Conservation (phyloP, 2,797 vertebrate genomes). For the Myiothlypis chrysogaster region DNA sequence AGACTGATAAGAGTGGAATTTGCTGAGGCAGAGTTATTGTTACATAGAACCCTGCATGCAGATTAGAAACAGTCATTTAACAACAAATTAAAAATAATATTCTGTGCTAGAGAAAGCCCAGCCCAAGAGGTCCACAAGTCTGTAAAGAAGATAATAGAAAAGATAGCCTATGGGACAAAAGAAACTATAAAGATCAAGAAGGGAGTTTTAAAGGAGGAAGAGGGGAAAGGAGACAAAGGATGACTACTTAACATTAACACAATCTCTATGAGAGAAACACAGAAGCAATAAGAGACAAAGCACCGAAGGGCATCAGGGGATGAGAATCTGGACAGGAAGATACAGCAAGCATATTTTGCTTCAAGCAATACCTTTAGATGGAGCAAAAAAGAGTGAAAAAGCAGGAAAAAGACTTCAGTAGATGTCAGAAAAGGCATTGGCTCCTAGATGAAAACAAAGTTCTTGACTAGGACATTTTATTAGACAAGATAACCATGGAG, state of each 20-base stretch:
- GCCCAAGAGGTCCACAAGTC: background rate
- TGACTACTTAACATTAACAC: background rate
- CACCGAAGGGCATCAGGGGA: background rate
- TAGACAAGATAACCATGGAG: background rate
- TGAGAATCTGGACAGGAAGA: background rate
- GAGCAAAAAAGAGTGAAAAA: background rate
- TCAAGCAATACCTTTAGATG: background rate
- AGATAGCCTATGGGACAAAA: background rate
- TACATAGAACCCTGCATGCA: background rate
- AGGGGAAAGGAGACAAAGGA: background rate
- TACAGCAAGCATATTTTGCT: background rate
- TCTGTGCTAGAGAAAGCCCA: background rate
- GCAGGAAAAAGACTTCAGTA: background rate
- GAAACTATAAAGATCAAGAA: background rate
- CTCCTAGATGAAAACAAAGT: background rate
- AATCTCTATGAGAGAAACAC: background rate
- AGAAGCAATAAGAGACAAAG: background rate
- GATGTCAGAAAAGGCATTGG: background rate
- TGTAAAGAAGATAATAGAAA: background rate
- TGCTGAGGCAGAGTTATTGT: background rate
- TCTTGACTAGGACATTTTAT: background rate
- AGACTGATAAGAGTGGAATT: background rate
- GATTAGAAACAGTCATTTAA: background rate
- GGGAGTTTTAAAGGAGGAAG: background rate
- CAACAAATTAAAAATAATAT: background rate